These are phyloP conservation scores for Drosophila aldrichi DNA, from an alignment of 2,888 invertebrate species.

Conservation along the genomic window DNA sequence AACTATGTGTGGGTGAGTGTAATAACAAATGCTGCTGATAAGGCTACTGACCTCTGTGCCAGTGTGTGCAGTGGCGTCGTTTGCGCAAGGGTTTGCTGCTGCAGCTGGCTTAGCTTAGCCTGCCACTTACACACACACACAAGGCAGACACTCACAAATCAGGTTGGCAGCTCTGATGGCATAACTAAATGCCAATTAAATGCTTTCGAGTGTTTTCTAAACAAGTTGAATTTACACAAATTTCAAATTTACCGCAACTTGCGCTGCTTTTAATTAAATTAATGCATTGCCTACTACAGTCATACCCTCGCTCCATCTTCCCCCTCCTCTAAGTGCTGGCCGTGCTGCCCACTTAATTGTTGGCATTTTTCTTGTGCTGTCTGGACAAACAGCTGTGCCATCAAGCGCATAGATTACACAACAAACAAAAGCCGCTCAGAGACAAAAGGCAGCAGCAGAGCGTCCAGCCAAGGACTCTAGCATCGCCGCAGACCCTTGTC, in stretches of 20 bases:
- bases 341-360: constrained; percentile 76
- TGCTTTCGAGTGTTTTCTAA: constrained; percentile 77
- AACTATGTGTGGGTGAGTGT: constrained; percentile 52
- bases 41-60: constrained; percentile 76
- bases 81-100: constrained; percentile 27
- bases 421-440: constrained; percentile 78
- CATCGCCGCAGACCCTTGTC: constrained; percentile 48
- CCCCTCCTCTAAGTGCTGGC: not conserved
- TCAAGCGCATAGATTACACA: constrained; percentile 82
- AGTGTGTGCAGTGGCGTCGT: constrained; percentile 69
- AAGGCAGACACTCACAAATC: constrained; percentile 30
- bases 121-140: constrained; percentile 5
- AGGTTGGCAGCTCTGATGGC: constrained; percentile 50
- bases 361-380: constrained; percentile 77
- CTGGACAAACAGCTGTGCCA: constrained; percentile 81
- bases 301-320: not conserved
- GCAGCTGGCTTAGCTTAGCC: constrained; percentile 33
- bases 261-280: constrained; percentile 77
- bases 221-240: constrained; percentile 75
- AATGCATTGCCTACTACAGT: constrained; percentile 71
- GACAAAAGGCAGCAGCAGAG: constrained; percentile 51
- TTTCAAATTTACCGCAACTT: constrained; percentile 64
- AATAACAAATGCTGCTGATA: constrained; percentile 56
- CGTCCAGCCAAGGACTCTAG: constrained; percentile 13
- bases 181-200: constrained; percentile 60